Conservation (phyloP, 2,888 invertebrate genomes). For the Sesia bembeciformis region DNA sequence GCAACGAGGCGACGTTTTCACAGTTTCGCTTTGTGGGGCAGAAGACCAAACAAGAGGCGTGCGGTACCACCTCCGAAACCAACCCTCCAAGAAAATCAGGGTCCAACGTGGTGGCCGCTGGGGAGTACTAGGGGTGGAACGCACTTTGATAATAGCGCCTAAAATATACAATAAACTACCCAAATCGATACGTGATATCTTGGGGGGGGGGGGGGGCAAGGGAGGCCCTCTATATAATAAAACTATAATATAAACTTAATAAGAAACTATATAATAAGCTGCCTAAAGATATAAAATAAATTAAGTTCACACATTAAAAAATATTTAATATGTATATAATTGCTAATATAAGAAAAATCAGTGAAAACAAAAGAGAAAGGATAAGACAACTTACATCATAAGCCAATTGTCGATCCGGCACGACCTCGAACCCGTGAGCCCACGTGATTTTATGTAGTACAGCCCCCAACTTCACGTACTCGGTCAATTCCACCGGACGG, state of each 20-base stretch:
- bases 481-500: conserved; percentile 89
- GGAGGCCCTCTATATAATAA: no score
- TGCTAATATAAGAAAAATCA: neutral
- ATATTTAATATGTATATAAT: no score
- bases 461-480: conserved; percentile 84
- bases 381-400: conserved; percentile 36
- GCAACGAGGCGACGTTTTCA: conserved; percentile 88
- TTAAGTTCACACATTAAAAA: no score
- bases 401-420: conserved; percentile 33
- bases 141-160: no score
- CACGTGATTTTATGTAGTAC: conserved; percentile 47
- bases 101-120: conserved; percentile 76
- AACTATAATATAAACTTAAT: no score
- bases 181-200: no score
- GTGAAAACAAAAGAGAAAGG: no score
- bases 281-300: no score
- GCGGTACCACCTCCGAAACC: conserved; percentile 86
- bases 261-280: no score
- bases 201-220: no score
- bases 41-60: conserved; percentile 89
- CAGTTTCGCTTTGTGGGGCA: conserved; percentile 95
- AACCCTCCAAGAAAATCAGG: conserved; percentile 87
- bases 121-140: conserved; percentile 69
- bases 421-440: conserved; percentile 27
- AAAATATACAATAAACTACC: no score